Conservation (phyloP, 2,888 invertebrate genomes). For the Noctua janthina region DNA sequence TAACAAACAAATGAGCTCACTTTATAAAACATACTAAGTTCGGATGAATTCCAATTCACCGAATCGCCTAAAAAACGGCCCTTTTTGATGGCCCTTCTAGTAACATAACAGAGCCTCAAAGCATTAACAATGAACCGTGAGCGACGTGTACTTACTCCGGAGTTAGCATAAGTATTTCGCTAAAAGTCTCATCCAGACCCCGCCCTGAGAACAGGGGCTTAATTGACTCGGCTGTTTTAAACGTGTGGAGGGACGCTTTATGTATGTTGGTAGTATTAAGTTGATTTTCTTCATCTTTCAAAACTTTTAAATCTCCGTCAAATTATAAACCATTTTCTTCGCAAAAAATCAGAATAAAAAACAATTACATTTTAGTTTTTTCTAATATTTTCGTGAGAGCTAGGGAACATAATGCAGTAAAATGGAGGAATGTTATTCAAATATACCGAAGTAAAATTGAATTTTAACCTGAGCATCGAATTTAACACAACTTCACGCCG, state of each 20-base stretch:
- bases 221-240: constrained; percentile 68
- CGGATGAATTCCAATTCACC: neutral
- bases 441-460: neutral
- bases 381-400: neutral
- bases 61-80: too few species aligned
- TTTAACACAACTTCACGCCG: neutral
- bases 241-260: constrained; percentile 15
- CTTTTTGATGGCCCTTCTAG: constrained; percentile 55
- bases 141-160: constrained; percentile 81
- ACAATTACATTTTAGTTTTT: neutral
- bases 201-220: constrained; percentile 69
- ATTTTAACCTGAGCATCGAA: neutral
- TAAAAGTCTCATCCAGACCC: constrained; percentile 81
- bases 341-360: neutral
- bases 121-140: constrained; percentile 81
- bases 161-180: constrained; percentile 84
- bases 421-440: neutral
- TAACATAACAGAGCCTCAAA: constrained; percentile 47
- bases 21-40: too few species aligned
- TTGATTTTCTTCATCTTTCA: neutral
- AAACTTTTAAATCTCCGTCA: neutral
- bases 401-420: neutral
- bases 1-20: too few species aligned
- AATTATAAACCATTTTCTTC: neutral
- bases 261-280: neutral